Evolutionary conservation across 1,140 invertebrate species (phyloP).

Genomic region (Drosophila ananassae): DNA sequence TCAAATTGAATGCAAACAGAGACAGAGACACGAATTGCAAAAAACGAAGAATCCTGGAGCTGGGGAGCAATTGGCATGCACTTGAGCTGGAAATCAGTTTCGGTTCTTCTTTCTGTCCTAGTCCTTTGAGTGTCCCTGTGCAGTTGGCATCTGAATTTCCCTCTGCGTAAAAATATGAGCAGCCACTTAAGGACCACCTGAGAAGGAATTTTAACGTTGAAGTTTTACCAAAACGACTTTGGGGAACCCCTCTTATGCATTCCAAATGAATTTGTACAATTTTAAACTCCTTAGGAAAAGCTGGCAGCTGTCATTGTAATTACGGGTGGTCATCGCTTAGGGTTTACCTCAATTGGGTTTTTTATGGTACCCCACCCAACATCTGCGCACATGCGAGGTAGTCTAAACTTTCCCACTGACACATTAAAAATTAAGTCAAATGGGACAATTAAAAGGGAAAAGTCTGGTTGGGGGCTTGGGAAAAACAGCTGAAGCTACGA

Average conservation of each 20-base stretch:
- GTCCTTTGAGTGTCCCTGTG: constrained; percentile 23
- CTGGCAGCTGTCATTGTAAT: constrained; percentile 46
- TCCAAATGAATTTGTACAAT: constrained; percentile 25
- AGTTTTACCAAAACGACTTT: not conserved
- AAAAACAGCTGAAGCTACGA: constrained; percentile 15
- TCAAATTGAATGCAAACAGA: constrained; percentile 74
- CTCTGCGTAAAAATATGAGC: constrained; percentile 26
- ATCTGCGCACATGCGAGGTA: constrained; percentile 31
- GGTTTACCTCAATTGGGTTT: not conserved
- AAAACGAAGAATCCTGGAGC: constrained; percentile 1
- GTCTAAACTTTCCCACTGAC: constrained; percentile 42
- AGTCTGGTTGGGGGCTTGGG: constrained; percentile 5
- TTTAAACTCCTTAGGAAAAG: constrained; percentile 33
- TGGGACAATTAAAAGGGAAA: constrained; percentile 39
- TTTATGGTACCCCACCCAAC: not conserved
- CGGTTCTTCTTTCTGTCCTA: constrained; percentile 7
- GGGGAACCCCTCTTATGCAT: constrained; percentile 25
- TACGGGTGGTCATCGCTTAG: constrained; percentile 27
- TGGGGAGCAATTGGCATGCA: constrained; percentile 50
- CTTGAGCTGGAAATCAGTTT: constrained; percentile 49
- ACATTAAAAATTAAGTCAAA: constrained; percentile 54
- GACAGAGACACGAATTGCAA: constrained; percentile 13
- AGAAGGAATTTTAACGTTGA: not conserved
- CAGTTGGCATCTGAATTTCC: constrained; percentile 32
- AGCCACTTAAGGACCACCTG: constrained; percentile 18